Percentiles rank a stretch among this genome's conserved stretches.
phyloP scores from a whole-genome alignment of 1,140 invertebrate genomes.

The Cydia fagiglandana region DNA sequence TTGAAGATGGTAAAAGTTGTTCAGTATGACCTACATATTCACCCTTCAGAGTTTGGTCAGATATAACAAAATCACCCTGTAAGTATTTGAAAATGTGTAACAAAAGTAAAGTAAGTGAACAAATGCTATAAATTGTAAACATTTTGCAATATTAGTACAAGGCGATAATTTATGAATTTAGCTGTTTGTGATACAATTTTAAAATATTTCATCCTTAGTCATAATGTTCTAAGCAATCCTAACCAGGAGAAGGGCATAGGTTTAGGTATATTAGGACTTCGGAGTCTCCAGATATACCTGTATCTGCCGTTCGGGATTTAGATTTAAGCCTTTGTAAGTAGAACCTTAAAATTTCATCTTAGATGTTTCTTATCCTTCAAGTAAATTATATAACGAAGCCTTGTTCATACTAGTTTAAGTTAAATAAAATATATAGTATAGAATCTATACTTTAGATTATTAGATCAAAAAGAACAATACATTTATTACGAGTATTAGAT shows the following conservation, averaged over 20 bases:
- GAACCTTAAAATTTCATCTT: slow-evolving; percentile 15
- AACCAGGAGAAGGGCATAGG: not conserved
- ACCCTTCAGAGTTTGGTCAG: too few species aligned
- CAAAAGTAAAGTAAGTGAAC: not conserved
- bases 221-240: slow-evolving; percentile 5
- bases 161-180: slow-evolving; percentile 24
- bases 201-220: slow-evolving; percentile 19
- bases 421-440: slow-evolving; percentile 8
- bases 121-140: not conserved
- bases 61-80: too few species aligned
- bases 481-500: slow-evolving; percentile 25
- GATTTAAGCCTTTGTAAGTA: slow-evolving; percentile 5
- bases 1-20: too few species aligned
- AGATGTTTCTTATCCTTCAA: slow-evolving; percentile 26
- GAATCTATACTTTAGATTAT: too few species aligned
- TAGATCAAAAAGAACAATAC: slow-evolving; percentile 29
- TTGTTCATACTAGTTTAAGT: slow-evolving; percentile 27
- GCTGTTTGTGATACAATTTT: slow-evolving; percentile 19
- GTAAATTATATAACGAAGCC: slow-evolving; percentile 28
- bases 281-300: not conserved
- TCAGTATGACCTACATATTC: too few species aligned
- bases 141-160: slow-evolving; percentile 21
- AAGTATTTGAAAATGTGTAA: not conserved
- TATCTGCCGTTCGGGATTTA: slow-evolving; percentile 4
- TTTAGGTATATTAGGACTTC: not conserved